Evolutionary conservation across 2,797 vertebrate genomes (phyloP), one percentile per base, ranked within the genome.

Genomic region (Enteromius afrohamiltoni): DNA sequence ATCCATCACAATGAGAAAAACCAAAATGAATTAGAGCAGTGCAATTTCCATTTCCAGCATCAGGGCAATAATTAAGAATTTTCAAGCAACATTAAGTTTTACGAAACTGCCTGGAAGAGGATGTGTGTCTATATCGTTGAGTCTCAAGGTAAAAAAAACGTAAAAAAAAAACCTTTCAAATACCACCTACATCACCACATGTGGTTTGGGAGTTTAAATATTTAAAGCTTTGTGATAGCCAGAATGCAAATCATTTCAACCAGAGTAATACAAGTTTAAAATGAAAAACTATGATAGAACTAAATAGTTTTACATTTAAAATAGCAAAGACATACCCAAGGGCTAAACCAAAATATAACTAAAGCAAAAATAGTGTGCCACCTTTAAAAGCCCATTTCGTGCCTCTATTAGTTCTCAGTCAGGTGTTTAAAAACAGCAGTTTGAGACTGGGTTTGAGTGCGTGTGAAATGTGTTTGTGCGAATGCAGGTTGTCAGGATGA

Each of bases 351-450:
- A 23, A 58, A 58, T 58, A 4, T 10, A 17, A 9, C 3, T 2
- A 7, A 16, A 26, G 8, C 3, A 70, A 37, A 40, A n/a, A 45
- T 42, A 14, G n/a, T 47, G 6, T 31, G n/a, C 4, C 21, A 47
- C 16, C 16, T 90, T 92, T 92, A 93, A 93, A 92, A 91, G 92
- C 89, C 86, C 85, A 47, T 68, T 83, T 89, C 90, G 89, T 87
- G 89, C 89, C 83, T 89, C 90, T 89, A 91, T 92, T 95, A 92
- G 91, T 92, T 90, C 92, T 89, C 62, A 62, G 37, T 62, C 69
- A 83, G 88, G 90, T 85, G 87, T 89, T 92, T 93, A 92, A 93
- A 94, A 92, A 92, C 88, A 80, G 89, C 87, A 90, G 91, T 93
- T 91, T 91, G 91, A 93, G 82, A 79, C 76, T 86, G 69, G 82